Conservation (phyloP, 2,113 vertebrate species). For the Psephotus haematonotus region DNA sequence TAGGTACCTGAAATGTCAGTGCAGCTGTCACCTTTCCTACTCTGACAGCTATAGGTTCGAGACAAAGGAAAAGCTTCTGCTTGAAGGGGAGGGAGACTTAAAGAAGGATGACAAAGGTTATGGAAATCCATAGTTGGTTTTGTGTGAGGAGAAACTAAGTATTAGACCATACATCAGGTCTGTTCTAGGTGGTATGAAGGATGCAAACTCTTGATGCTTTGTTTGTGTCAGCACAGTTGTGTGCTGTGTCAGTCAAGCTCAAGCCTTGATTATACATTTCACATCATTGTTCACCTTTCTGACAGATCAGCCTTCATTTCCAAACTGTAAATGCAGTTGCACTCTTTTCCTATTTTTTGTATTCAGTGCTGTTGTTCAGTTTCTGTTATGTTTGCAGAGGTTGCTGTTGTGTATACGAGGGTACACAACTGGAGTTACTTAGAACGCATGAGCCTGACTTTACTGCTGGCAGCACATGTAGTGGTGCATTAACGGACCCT, state of each 20-base stretch:
- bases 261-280: not conserved
- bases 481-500: fast-evolving
- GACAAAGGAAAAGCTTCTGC: not conserved
- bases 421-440: not conserved
- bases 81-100: not conserved
- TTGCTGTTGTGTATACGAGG: not conserved
- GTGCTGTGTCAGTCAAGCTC: not conserved
- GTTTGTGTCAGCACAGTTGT: not conserved
- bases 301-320: not conserved
- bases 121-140: not conserved
- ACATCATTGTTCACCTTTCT: not conserved
- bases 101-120: not conserved
- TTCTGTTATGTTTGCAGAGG: not conserved
- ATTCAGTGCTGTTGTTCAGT: not conserved
- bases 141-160: not conserved
- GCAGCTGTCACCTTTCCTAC: not conserved
- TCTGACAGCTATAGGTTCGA: not conserved
- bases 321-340: not conserved
- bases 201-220: not conserved
- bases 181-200: not conserved
- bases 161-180: not conserved
- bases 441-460: not conserved
- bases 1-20: not conserved
- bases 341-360: not conserved
- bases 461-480: not conserved